Base-by-base conservation (phyloP, 92 coral and sea anemone species). In the Umimayanthus chanpuru region DNA sequence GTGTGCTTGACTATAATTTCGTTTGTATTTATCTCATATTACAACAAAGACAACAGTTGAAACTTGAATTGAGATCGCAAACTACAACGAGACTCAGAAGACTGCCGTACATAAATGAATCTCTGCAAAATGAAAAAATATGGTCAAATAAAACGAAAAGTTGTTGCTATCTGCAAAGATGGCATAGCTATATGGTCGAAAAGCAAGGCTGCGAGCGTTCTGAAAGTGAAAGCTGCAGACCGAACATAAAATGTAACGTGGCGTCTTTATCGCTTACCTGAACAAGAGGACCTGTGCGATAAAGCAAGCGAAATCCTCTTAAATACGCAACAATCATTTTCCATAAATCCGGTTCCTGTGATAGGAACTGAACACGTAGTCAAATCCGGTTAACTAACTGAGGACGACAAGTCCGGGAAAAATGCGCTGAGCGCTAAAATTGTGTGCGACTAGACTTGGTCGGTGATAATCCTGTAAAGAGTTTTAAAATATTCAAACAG, bases 391-490 rank as follows among this genome's bases (percentile, higher is more conserved):
- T 44, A 44, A 5, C 8, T 78, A 5, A 36, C 23, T 44, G 65
- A 49, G 39, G 82, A 50, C 82, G 82, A 49, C 82, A 78, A 78
- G 66, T 78, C 82, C 82, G 64, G 66, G 66, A 44, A 78, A 28
- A 30, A 44, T 7, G 82, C 82, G 82, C 82, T 3, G 36, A 78
- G 38, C 82, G 82, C 82, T 32, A 6, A 39, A 73, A 8, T 39
- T 20, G 8, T 2, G 50, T 75, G 53, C 79, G 79, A 75, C n/a
- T n/a, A n/a, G n/a, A n/a, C 49, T 75, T 15, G 79, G 79, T 36
- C 79, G 79, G 49, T 32, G 77, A 30, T 32, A 73, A 21, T 75
- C 79, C 79, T 75, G 79, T 38, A 38, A 38, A 3, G 77, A 30
- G 7, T 61, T 61, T 5, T 47, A 43, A 43, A 61, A 61, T 61